phyloP scores from a whole-genome alignment of 1,140 invertebrate species.

The Papilio aristodemus region DNA sequence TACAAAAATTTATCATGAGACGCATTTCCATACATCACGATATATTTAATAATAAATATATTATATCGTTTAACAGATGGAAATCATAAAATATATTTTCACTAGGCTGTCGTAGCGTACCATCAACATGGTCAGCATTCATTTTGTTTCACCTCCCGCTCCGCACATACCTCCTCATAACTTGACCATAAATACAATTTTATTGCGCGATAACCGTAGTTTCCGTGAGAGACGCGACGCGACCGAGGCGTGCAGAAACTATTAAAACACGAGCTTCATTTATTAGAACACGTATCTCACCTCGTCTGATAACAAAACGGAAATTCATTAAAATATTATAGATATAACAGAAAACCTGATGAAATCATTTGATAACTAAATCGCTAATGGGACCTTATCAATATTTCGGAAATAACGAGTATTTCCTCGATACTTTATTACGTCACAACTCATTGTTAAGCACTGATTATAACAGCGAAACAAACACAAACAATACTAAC shows the following conservation, averaged over 20 bases:
- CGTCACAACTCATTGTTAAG: too few relatives aligned
- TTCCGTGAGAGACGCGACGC: slow-evolving; percentile 31
- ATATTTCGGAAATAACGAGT: not conserved
- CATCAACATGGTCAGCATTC: slow-evolving; percentile 12
- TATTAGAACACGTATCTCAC: slow-evolving; percentile 23
- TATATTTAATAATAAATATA: not conserved
- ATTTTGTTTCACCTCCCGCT: slow-evolving; percentile 12
- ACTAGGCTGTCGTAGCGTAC: not conserved
- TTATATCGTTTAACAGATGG: not conserved
- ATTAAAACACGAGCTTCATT: slow-evolving; percentile 21
- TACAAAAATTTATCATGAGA: not conserved
- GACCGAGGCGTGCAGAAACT: slow-evolving; percentile 18
- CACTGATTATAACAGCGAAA: not conserved
- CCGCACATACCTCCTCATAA: slow-evolving; percentile 28
- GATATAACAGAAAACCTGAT: not conserved
- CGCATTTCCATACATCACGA: not conserved
- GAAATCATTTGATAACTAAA: slow-evolving; percentile 33
- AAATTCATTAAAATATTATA: not conserved
- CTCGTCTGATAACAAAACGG: slow-evolving; percentile 14
- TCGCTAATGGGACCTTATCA: not conserved
- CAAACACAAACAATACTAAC: not conserved
- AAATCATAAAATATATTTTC: slow-evolving; percentile 7
- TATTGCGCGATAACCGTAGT: slow-evolving; percentile 30
- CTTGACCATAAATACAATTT: slow-evolving; percentile 31
- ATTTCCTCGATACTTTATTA: not conserved